Percentiles rank a stretch among this genome's conserved stretches.
These are phyloP conservation scores for Pteria penguin DNA, from an alignment of 2,888 invertebrate species.

Conservation along the genomic window DNA sequence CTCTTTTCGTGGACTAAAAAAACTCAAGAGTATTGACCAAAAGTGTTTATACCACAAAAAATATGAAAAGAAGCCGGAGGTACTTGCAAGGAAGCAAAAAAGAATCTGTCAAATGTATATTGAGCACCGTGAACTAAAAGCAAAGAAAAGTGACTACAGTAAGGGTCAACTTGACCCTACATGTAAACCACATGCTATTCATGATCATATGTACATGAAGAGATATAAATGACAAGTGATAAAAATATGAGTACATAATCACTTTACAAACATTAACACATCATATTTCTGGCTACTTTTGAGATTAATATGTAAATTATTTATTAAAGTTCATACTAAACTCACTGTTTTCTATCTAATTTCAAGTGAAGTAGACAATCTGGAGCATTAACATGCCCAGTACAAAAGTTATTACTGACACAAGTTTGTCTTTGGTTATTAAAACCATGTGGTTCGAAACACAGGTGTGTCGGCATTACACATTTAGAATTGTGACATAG, in stretches of 20 bases:
- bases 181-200: background rate
- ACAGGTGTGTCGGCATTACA: background rate
- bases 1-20: background rate
- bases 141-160: background rate
- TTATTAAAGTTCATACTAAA: background rate
- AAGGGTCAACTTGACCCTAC: background rate
- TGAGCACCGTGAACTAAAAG: background rate
- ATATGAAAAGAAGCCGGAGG: background rate
- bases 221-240: background rate
- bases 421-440: background rate
- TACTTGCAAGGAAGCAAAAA: background rate
- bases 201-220: background rate
- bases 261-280: too few species aligned
- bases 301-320: background rate
- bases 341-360: too few species aligned
- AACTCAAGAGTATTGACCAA: background rate
- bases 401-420: background rate
- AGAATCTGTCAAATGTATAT: background rate
- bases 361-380: background rate
- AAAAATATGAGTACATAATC: background rate
- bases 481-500: background rate
- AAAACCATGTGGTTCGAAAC: background rate
- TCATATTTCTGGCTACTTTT: too few species aligned
- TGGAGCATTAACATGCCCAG: background rate
- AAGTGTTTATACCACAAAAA: background rate